Evolutionary conservation across 2,797 vertebrate genomes (phyloP).

Genomic region (Oceanodroma leucorhoa): DNA sequence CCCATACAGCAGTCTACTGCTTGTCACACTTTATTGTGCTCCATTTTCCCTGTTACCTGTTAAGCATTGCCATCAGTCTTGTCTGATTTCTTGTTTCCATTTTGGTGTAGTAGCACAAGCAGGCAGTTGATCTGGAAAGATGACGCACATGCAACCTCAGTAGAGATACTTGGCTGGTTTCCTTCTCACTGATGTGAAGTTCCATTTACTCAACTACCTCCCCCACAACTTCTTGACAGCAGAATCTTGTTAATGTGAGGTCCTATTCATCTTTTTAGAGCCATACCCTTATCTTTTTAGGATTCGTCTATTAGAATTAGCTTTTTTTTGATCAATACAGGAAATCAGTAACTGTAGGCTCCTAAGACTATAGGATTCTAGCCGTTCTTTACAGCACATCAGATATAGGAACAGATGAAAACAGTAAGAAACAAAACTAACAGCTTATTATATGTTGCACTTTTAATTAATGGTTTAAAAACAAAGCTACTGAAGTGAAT

Average conservation of each 20-base stretch:
- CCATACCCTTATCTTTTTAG: background rate
- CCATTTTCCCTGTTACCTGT: background rate
- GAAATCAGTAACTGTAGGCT: background rate
- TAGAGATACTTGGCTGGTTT: background rate
- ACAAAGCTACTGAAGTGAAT: background rate
- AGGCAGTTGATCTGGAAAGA: background rate
- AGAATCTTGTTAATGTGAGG: background rate
- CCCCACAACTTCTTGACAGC: background rate
- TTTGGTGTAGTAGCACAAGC: background rate
- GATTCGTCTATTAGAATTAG: background rate
- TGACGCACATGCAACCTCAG: background rate
- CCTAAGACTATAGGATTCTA: background rate
- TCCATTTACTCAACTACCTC: background rate
- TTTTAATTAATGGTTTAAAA: conserved; percentile 25
- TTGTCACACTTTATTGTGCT: background rate
- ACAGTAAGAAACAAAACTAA: background rate
- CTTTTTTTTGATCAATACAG: background rate
- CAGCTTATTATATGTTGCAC: background rate
- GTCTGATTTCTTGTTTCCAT: background rate
- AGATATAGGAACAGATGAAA: background rate
- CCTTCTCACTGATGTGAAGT: background rate
- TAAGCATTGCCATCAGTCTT: background rate
- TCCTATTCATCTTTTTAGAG: background rate
- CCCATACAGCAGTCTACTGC: background rate
- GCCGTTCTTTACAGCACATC: background rate